Base-by-base conservation (phyloP, 1,140 invertebrate species). In the Eubasilissa regina region DNA sequence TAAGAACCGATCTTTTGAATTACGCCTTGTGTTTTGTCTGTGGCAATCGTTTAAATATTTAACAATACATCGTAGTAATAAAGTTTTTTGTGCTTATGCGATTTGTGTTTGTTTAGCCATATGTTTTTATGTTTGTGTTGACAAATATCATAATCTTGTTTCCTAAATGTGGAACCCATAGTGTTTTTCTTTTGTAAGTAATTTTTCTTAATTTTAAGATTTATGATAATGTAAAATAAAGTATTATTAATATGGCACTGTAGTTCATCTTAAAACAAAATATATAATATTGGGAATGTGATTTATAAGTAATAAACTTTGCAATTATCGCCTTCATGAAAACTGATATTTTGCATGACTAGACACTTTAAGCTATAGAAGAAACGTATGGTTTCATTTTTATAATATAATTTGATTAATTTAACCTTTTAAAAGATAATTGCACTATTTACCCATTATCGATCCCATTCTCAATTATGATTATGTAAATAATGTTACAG, bases 401-500 rank as follows among this genome's bases (percentile, higher is more conserved):
- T 35, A 6, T 35, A 35, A 35, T 35, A 35, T 35, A 35, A 35
- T 35, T 35, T 35, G 25, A 35, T 35, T 1, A 6, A 35, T 35
- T 35, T 35, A 6, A 35, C 25, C 25, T 35, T 35, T 35, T 3
- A 35, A 35, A 35, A 35, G 25, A 35, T 35, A 35, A 35, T 35
- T 35, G 25, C 25, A 35, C 25, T 58, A 21, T 21, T 58, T 58
- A 58, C 55, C 15, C 55, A 13, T 15, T 10, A 19, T 19, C n/a
- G 25, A n/a, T 64, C 35, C 35, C 60, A 64, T 43, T 43, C 64
- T 19, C 64, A 21, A 13, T 68, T 45, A 17, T n/a, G 35, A 73
- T 48, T 76, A 74, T 82, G 81, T 82, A 82, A 80, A 82, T 82
- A 82, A 82, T 82, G 79, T 82, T 82, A 82, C 55, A 74, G 73